Base-by-base conservation (phyloP, 2,113 vertebrate species). In the Epinephelus moara region DNA sequence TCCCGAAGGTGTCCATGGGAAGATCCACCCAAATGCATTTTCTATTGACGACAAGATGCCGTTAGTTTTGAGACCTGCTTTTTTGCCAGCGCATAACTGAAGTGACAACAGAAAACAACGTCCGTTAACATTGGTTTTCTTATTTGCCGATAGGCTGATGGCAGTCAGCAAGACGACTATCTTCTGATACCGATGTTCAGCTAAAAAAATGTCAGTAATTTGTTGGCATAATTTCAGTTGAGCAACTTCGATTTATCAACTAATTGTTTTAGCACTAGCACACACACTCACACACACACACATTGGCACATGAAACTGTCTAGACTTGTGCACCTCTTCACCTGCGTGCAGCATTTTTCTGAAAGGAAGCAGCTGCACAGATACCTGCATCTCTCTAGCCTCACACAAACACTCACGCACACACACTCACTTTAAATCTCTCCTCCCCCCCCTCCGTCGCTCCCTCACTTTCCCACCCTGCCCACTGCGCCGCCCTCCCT, bases 401-500 rank as follows among this genome's bases (percentile, higher is more conserved):
- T 50, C 53, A 40, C 59, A 33, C 55, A 49, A 21, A 30, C 63
- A 57, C 56, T 47, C 18, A 23, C 45, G 21, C 23, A 70, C 42
- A 5, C 11, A 50, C n/a, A 12, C 74, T 25, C 42, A 1, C 42
- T 45, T 45, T 12, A 12, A 45, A 45, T 6, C 47, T 40, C 49
- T 21, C 8, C 59, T 0, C n/a, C 10, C 23, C 23, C 47, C 25
- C 18, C 15, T 30, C 57, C 23, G 25, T 56, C 70, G 23, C 66
- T 33, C 59, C 55, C 70, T 62, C 47, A 19, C 9, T 80, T 75
- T 76, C 85, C 70, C 72, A 76, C 73, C 80, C 70, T 33, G 75
- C 84, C 78, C 85, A 78, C 72, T 61, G 66, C 11, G 4, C 55
- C 42, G 13, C 80, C 85, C 73, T 81, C 79, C 79, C 84, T 21